phyloP scores from a whole-genome alignment of 2,113 vertebrate genomes.

The Pollachius pollachius region DNA sequence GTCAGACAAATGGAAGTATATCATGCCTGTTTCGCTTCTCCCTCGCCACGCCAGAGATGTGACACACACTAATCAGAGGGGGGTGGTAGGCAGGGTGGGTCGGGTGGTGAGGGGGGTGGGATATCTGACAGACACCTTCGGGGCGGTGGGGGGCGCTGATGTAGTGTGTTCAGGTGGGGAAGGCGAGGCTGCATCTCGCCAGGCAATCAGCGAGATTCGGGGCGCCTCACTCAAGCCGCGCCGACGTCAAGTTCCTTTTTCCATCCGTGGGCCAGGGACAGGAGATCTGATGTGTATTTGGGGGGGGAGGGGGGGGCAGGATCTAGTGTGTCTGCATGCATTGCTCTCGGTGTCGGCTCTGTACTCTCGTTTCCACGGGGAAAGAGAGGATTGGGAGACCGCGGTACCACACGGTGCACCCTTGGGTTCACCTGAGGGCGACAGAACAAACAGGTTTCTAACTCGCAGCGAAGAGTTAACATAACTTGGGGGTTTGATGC shows the following conservation, averaged over 20 bases:
- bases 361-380: no score
- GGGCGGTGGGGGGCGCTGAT: constrained; percentile 41
- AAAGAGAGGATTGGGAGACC: no score
- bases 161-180: constrained; percentile 62
- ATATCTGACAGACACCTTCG: constrained; percentile 56
- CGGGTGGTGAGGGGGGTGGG: not conserved
- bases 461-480: no score
- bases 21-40: constrained; percentile 30
- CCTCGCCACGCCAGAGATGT: constrained; percentile 7
- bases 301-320: no score
- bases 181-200: constrained; percentile 47
- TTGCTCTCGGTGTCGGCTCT: no score
- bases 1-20: constrained; percentile 40
- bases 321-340: no score
- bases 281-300: no score
- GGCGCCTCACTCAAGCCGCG: constrained; percentile 21
- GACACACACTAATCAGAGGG: constrained; percentile 56
- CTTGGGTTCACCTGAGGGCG: no score
- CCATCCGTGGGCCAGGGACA: no score
- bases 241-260: constrained; percentile 29
- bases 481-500: no score
- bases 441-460: no score
- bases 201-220: constrained; percentile 44
- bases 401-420: no score
- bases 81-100: not conserved